A percentile compares a stretch with the other conserved stretches of the same genome.
These are phyloP conservation scores for Abscondita cerata DNA, from an alignment of 2,888 invertebrate genomes.

Conservation along the genomic window DNA sequence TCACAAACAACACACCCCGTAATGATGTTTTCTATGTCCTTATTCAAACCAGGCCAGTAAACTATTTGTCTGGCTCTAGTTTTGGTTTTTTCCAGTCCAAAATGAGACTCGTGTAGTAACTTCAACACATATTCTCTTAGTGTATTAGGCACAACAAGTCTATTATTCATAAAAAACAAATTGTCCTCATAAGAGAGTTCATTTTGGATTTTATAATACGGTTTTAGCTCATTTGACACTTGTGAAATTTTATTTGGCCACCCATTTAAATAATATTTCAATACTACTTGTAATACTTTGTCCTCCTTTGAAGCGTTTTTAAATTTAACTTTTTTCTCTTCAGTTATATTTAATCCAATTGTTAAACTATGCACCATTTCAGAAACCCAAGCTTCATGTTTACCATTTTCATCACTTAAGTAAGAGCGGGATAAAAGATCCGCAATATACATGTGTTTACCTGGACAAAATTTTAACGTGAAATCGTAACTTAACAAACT, in stretches of 20 bases:
- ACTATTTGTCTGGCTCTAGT: neutral
- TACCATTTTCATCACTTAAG: slow-evolving; percentile 3
- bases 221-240: neutral
- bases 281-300: too few relatives aligned
- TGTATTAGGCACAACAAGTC: neutral
- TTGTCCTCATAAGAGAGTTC: neutral
- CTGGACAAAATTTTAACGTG: slow-evolving; percentile 38
- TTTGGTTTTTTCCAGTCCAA: neutral
- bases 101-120: neutral
- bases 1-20: neutral
- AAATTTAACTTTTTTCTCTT: slow-evolving; percentile 1
- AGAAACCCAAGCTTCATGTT: slow-evolving; percentile 3
- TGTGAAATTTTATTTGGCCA: slow-evolving; percentile 5
- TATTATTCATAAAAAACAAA: neutral
- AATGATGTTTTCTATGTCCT: neutral
- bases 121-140: neutral
- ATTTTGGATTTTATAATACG: neutral
- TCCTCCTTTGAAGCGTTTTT: neutral
- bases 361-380: slow-evolving; percentile 21
- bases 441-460: slow-evolving; percentile 36
- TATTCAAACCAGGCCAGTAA: neutral
- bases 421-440: slow-evolving; percentile 24
- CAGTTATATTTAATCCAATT: neutral
- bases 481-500: slow-evolving; percentile 39
- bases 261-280: neutral